Evolutionary conservation across 2,888 invertebrate species (phyloP).

Genomic region (Ptilodon capucinus): DNA sequence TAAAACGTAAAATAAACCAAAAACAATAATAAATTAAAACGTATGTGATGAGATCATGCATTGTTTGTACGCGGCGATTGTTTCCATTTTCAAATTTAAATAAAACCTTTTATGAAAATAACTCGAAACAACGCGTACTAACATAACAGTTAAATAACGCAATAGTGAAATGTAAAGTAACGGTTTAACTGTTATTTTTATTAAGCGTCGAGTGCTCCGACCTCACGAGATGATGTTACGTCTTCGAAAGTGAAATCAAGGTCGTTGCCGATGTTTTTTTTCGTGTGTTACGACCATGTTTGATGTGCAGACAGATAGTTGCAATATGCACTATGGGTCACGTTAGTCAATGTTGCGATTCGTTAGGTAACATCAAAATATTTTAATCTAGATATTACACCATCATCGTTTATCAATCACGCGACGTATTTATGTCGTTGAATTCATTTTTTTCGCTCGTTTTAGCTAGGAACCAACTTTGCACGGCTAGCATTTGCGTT

Average conservation of each 20-base stretch:
- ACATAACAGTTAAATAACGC: conserved; percentile 6
- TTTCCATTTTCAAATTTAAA: not conserved
- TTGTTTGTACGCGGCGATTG: conserved; percentile 1
- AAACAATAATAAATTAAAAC: conserved; percentile 1
- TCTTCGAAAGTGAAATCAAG: conserved; percentile 68
- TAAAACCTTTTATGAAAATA: not conserved
- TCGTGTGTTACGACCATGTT: conserved; percentile 14
- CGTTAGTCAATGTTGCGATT: conserved; percentile 25
- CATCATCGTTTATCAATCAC: conserved; percentile 13
- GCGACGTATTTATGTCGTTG: conserved; percentile 12
- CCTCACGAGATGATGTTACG: conserved; percentile 43
- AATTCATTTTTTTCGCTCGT: not conserved
- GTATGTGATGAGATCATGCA: conserved; percentile 22
- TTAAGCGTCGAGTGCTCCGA: conserved; percentile 41
- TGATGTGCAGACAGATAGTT: conserved; percentile 31
- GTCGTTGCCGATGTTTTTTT: conserved; percentile 26
- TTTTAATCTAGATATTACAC: conserved; percentile 26
- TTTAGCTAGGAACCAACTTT: not conserved
- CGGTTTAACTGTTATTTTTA: not conserved
- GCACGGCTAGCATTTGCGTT: no score
- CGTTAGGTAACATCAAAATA: conserved; percentile 38
- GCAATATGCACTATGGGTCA: conserved; percentile 38
- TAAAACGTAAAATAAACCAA: conserved; percentile 10
- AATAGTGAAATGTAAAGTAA: conserved; percentile 20
- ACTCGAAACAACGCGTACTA: conserved; percentile 7